Base-by-base conservation (phyloP, 2,888 invertebrate species). In the Dryococelus australis region DNA sequence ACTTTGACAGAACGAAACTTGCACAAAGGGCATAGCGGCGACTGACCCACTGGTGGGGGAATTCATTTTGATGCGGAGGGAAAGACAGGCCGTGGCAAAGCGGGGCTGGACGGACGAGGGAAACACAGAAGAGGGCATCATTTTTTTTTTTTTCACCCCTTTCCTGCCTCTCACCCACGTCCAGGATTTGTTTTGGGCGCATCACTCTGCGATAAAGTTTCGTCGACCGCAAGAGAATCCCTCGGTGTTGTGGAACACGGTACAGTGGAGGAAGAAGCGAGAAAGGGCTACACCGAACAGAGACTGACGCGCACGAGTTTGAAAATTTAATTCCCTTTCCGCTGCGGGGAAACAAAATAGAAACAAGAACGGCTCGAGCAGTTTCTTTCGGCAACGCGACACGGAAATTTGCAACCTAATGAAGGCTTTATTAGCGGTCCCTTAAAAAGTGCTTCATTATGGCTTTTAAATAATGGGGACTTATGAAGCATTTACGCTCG, bases 1-100 rank as follows among this genome's bases (percentile, higher is more conserved):
- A 83, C 83, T 83, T 83, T 83, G 83, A 83, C 83, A 83, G 83
- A 83, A 83, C 35, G 28, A 83, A 83, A 28, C 43, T 83, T 83
- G 43, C 27, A 83, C 35, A 83, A 43, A 83, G 43, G 83, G 83
- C 83, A 1, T 83, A 83, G 83, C 28, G 83, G 83, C 43, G 27
- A 83, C 35, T 83, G 83, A 83, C 83, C 83, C n/a, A 43, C 35
- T 16, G 83, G 43, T 83, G 28, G 83, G 83, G 83, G 28, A 83
- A 83, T 35, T 83, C 28, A 20, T 28, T 83, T 35, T 83, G 83
- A 83, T 83, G 28, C 24, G 0, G 83, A 83, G 28, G 83, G 24
- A 65, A 20, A 20, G 65, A 65, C 65, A 24, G 20, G 65, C n/a
- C 1, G 24, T 3, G 20, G 65, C 6, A 65, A 2, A 24, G 20